phyloP scores from a whole-genome alignment of 2,888 invertebrate species.

The Nephrocerus scutellatus region DNA sequence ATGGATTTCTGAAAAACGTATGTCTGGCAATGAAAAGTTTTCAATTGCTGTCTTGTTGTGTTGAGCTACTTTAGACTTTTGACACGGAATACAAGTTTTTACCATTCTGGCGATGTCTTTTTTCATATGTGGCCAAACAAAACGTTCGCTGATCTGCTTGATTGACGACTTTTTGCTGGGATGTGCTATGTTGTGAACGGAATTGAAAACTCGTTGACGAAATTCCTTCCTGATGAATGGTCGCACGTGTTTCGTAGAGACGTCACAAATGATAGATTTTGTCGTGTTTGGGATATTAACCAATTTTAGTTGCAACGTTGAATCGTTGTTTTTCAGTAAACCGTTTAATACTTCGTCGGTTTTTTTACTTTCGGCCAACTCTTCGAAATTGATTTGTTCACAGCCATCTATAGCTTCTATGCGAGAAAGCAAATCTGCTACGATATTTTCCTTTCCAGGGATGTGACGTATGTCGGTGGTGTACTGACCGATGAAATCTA shows the following conservation, averaged over 20 bases:
- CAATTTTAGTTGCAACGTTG: no score
- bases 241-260: no score
- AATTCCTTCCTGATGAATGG: no score
- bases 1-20: constrained; percentile 14
- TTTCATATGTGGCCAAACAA: constrained; percentile 12
- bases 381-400: not conserved
- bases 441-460: constrained; percentile 3
- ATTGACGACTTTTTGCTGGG: no score
- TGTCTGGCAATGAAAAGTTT: constrained; percentile 5
- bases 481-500: constrained; percentile 7
- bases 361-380: constrained; percentile 3
- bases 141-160: no score
- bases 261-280: no score
- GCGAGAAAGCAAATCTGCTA: constrained; percentile 1
- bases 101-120: constrained; percentile 11
- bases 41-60: constrained; percentile 14
- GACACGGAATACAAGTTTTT: constrained; percentile 9
- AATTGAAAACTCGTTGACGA: no score
- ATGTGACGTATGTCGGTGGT: constrained; percentile 4
- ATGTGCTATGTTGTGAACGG: no score
- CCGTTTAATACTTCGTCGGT: constrained; percentile 9
- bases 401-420: constrained; percentile 1
- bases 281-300: no score
- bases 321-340: no score
- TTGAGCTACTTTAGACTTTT: constrained; percentile 16